Percentiles rank a stretch among this genome's conserved stretches.
These are phyloP conservation scores for Percopsis omiscomaycus DNA, from an alignment of 2,797 vertebrate species.

Conservation along the genomic window DNA sequence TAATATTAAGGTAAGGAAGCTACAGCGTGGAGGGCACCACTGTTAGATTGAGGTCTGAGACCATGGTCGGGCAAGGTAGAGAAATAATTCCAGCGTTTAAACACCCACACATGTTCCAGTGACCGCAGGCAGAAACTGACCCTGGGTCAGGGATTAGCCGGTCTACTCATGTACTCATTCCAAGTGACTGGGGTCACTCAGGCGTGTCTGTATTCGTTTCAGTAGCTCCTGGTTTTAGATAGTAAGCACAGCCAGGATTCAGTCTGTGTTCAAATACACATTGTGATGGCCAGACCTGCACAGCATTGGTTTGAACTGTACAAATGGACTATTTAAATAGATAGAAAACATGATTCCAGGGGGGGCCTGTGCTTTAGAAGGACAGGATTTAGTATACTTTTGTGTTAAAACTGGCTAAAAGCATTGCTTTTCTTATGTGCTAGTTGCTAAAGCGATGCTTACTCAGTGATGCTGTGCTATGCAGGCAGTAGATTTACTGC, in stretches of 20 bases:
- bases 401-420: neutral
- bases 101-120: neutral
- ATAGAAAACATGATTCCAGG: neutral
- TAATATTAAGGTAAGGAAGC: neutral
- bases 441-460: neutral
- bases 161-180: neutral
- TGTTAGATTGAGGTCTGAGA: no score
- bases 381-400: neutral
- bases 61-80: neutral
- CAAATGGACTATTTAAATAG: neutral
- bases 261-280: no score
- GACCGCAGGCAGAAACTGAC: neutral
- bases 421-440: neutral
- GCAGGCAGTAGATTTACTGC: neutral
- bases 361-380: neutral
- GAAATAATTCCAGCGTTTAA: neutral
- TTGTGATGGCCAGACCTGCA: no score
- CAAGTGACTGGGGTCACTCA: conserved; percentile 1
- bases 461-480: neutral
- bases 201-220: neutral
- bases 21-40: neutral
- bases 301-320: no score
- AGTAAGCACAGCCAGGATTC: no score
- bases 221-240: neutral
- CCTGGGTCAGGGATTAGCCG: conserved; percentile 1